Evolutionary conservation across 1,140 invertebrate species (phyloP), one percentile per base, ranked within the genome.

Genomic region (Microplitis demolitor): DNA sequence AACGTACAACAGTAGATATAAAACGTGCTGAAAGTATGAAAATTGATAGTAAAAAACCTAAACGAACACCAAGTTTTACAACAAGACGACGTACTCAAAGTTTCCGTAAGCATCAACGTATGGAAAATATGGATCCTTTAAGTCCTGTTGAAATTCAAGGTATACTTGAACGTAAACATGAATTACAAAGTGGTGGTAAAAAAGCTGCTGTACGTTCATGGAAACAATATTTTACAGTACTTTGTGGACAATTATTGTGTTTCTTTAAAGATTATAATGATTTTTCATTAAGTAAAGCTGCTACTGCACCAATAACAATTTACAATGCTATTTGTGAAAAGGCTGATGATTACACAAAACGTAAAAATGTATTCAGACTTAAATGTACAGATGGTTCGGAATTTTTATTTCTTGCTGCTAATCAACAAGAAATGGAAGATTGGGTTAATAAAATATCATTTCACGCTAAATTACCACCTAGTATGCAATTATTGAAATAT

Each of bases 251-350:
- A 84, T 85, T 99, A 71, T 87, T 99, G 31, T 99, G 97, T 87
- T 99, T 99, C 92, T 99, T 99, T 89, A 96, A 97, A 83, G 97
- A 98, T 83, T 93, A 95, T 79, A 92, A 94, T 73, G 96, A 97
- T 89, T 98, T 98, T 86, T 88, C 91, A 56, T 91, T 92, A 70
- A 92, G 93, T 77, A 97, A 98, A 87, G 95, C 95, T 0, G 93
- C 95, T 0, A 92, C 93, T 3, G 93, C 97, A 0, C 97, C 97
- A 0, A 91, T 99, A 4, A 95, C 93, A 63, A 94, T 99, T 64
- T 92, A 96, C 73, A 94, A 96, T 75, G 94, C 95, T 2, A 89
- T 89, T 56, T 97, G 95, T 87, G 91, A 92, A 74, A 91, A 93
- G 51, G 97, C 97, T 1, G 91, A 92, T 58, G 96, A 99, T 86